Evolutionary conservation across 2,113 vertebrate genomes (phyloP).

Genomic region (Apodemus speciosus): DNA sequence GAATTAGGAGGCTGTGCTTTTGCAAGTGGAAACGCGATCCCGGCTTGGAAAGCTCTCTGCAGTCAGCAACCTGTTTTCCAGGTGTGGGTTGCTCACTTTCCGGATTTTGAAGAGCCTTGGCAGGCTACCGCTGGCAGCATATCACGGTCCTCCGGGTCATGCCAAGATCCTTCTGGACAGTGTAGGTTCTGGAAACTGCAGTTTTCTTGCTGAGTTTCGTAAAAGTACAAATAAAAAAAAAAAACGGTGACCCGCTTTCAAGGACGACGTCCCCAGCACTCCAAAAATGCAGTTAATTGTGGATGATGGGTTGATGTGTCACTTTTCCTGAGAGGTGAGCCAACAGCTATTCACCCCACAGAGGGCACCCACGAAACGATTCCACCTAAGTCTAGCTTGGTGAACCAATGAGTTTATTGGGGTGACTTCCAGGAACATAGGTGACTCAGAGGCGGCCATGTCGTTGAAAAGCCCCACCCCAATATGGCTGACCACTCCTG

Average conservation of each 20-base stretch:
- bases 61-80: conserved; percentile 72
- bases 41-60: conserved; percentile 53
- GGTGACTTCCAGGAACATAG: neutral
- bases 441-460: neutral
- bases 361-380: neutral
- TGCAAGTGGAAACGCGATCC: conserved; percentile 71
- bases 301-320: neutral
- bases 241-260: neutral
- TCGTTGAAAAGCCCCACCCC: neutral
- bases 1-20: conserved; percentile 72
- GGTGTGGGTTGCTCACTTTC: conserved; percentile 69
- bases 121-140: conserved; percentile 22
- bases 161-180: conserved; percentile 17
- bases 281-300: conserved; percentile 42
- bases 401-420: neutral
- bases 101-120: conserved; percentile 47
- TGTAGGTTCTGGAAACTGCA: conserved; percentile 22
- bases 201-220: neutral
- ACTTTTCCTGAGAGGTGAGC: neutral
- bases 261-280: neutral
- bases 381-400: neutral
- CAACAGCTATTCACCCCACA: neutral
- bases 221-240: neutral
- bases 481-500: neutral
- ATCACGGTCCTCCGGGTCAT: conserved; percentile 36